Base-by-base conservation (phyloP, 2,888 invertebrate species). In the Alloplasta piceator region DNA sequence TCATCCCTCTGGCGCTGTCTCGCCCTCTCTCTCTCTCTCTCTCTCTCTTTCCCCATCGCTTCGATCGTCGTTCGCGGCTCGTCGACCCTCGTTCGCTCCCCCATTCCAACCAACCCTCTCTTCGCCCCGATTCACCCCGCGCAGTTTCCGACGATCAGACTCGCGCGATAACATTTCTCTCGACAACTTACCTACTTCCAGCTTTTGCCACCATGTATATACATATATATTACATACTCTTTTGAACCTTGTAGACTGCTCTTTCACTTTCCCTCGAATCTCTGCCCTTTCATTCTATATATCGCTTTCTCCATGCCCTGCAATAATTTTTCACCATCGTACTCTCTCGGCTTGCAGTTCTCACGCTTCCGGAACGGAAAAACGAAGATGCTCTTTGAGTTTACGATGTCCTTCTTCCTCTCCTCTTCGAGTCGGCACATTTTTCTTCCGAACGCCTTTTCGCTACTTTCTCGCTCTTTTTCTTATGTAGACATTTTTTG, bases 141-240 rank as follows among this genome's bases (percentile, higher is more conserved):
- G 66, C 71, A 43, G 71, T 86, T 26, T 84, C 86, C 89, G 85
- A 88, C 89, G 90, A 91, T 91, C 87, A 87, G 86, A 83, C 85
- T 88, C 88, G 80, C 48, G 87, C 90, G 91, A 91, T 91, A 91
- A 91, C 89, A 90, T 91, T 91, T 91, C 89, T 89, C 90, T 88
- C 89, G 88, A 91, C 91, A 89, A 91, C 89, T 90, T 90, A 88
- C 88, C 90, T 89, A 89, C 89, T 90, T 90, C 85, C 86, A 87
- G 84, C 84, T 85, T 87, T 87, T 88, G 56, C 48, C 55, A 39
- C 41, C 72, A 10, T 48, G 4, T 63, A 63, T 55, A 75, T 68
- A 68, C 14, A 68, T 39, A 39, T 52, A 71, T 52, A 58, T 63
- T 26, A 46, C 63, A 46, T 26, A 26, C 26, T 26, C 26, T 26